phyloP scores from a whole-genome alignment of 1,140 invertebrate genomes.

The Drosophila ambigua region DNA sequence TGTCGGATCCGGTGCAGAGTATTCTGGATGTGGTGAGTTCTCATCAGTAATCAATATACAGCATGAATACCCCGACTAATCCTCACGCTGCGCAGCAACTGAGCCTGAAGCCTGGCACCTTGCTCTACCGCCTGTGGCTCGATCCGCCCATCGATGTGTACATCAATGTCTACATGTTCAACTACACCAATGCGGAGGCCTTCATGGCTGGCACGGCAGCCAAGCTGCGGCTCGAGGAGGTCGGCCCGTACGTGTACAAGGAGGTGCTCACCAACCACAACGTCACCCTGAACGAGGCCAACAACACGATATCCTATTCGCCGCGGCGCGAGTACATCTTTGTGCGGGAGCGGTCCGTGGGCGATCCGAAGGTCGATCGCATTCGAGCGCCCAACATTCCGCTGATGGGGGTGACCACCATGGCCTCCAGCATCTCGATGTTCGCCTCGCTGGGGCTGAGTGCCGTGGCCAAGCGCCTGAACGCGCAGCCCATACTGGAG shows the following conservation, averaged over 20 bases:
- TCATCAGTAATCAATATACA: too few relatives aligned
- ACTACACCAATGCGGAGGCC: slow-evolving; percentile 91
- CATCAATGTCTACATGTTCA: slow-evolving; percentile 92
- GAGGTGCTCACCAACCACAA: slow-evolving; percentile 89
- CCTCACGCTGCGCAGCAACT: slow-evolving; percentile 84
- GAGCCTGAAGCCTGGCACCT: slow-evolving; percentile 84
- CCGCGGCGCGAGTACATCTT: slow-evolving; percentile 89
- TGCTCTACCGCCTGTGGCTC: slow-evolving; percentile 88
- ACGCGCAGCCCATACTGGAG: slow-evolving; percentile 88
- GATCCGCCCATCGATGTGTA: slow-evolving; percentile 89
- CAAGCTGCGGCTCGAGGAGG: slow-evolving; percentile 89
- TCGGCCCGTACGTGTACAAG: slow-evolving; percentile 95
- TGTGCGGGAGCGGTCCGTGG: slow-evolving; percentile 88
- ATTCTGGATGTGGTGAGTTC: slow-evolving; percentile 85
- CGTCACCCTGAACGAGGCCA: slow-evolving; percentile 87
- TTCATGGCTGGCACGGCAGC: slow-evolving; percentile 88
- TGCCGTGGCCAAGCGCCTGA: slow-evolving; percentile 86
- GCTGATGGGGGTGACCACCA: slow-evolving; percentile 86
- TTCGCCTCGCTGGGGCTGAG: slow-evolving; percentile 85
- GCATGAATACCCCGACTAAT: not conserved
- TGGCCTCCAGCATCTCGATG: slow-evolving; percentile 63
- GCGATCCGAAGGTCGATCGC: slow-evolving; percentile 86
- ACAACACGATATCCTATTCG: slow-evolving; percentile 90
- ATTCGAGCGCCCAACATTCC: slow-evolving; percentile 91
- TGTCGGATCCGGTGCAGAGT: slow-evolving; percentile 85